Base-by-base conservation (phyloP, 2,113 vertebrate species). In the Patagioenas fasciata region DNA sequence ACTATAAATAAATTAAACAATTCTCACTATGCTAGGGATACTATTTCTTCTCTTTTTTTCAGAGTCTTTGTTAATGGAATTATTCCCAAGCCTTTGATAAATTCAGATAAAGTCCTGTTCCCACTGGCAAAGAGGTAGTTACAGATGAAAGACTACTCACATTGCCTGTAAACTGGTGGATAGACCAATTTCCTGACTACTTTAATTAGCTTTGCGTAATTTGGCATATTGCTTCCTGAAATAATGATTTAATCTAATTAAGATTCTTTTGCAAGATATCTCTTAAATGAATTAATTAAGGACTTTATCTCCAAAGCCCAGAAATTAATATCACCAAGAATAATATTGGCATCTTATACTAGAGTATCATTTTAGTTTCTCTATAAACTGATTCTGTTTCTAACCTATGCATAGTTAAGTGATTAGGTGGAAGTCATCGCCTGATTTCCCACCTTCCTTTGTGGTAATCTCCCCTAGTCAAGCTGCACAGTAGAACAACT, bases 231-330 rank as follows among this genome's bases (percentile, higher is more conserved):
- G 60, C n/a, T 92, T 92, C 74, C 78, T 96, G 91, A 88, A 95
- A 90, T 80, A 91, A 83, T 80, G 72, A 93, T 96, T 95, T 91
- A 89, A 95, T 96, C 91, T 94, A 96, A 97, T 96, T 94, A 93
- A 93, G 85, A 74, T 58, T 85, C 62, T 93, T 92, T 80, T 17
- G 10, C 10, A 85, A 86, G 75, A 80, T 94, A 92, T 66, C 18
- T 51, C 92, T 89, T 72, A 85, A 96, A 95, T 92, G 4, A 95
- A 73, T 89, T 94, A 97, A 96, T 96, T 94, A 95, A 87, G 50
- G 10, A 44, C 36, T 83, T 95, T 92, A 95, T 95, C 66, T 80
- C 34, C 72, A 91, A 94, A 91, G 54, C 60, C 57, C 85, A 83
- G 56, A 91, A 96, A 95, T 91, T 91, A 95, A 80, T 92, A 82